Base-by-base conservation (phyloP, 2,888 invertebrate genomes). In the Drosophila aldrichi region DNA sequence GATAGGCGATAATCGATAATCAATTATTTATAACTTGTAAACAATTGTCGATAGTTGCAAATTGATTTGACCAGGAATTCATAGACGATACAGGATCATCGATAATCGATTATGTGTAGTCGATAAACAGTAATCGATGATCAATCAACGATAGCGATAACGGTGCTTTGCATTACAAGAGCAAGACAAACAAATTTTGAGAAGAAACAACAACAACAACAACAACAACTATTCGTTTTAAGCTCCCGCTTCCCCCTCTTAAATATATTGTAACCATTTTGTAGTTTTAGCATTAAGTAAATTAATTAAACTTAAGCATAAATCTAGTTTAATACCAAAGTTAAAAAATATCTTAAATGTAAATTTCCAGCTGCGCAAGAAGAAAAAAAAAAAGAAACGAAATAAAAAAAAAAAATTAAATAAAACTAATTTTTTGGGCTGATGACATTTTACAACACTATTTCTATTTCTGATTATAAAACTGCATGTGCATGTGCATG, bases 291-390 rank as follows among this genome's bases (percentile, higher is more conserved):
- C 54, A 54, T 57, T 90, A 90, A 87, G 87, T 87, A 89, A 90
- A 87, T 90, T 88, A 88, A 85, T 82, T 82, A 79, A 60, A 78
- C 68, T 66, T 89, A 85, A 88, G 89, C 77, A 77, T 89, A 90
- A 90, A 85, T 89, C 89, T 91, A 92, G 91, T 91, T 72, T 92
- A 91, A 92, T 91, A 92, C 91, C 91, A 91, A 91, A 91, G 91
- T 82, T 90, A 76, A 74, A 83, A 75, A 77, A 87, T 88, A 87
- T 87, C 69, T 70, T 59, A 75, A 71, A 74, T 74, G 71, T 74
- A 76, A 82, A 79, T 73, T 72, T 62, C 60, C 64, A 76, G 52
- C 69, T 65, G 72, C 40, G 63, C 54, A 54, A 61, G 66, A 74
- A 22, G n/a, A 38, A 18, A 38, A 25, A 6, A 48, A 20, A 22